phyloP scores from a whole-genome alignment of 92 coral and sea anemone species.

The Paramuricea clavata region DNA sequence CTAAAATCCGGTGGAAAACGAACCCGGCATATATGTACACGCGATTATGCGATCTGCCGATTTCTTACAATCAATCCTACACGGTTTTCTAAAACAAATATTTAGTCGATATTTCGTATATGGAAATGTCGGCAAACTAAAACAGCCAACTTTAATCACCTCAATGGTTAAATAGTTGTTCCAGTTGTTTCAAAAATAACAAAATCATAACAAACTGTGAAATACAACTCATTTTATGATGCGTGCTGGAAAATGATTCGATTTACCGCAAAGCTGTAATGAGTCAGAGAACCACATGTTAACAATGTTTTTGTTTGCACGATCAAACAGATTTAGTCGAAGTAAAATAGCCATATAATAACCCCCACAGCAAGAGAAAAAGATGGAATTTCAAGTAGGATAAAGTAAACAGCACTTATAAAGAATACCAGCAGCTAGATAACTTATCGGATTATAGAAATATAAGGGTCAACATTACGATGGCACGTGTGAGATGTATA shows the following conservation, averaged over 20 bases:
- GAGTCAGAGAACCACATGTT: background rate
- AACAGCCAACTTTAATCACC: background rate
- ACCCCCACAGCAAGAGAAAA: background rate
- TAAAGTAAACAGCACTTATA: background rate
- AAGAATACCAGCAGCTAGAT: background rate
- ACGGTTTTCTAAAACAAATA: too few species aligned
- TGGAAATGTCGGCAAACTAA: background rate
- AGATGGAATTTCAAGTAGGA: background rate
- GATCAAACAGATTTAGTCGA: background rate
- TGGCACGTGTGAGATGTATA: background rate
- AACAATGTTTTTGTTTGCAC: slow-evolving; percentile 7
- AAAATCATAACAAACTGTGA: background rate
- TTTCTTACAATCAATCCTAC: too few species aligned
- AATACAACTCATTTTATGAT: background rate
- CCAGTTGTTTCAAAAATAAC: background rate
- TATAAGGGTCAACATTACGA: background rate
- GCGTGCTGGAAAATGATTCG: background rate
- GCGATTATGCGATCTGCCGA: too few species aligned
- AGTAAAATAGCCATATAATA: background rate
- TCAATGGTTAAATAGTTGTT: background rate
- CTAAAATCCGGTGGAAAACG: too few species aligned
- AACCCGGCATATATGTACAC: too few species aligned
- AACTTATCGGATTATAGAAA: background rate
- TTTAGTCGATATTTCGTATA: background rate
- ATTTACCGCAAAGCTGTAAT: background rate